Evolutionary conservation across 2,888 invertebrate species (phyloP).

Genomic region (Brenthis hecate): DNA sequence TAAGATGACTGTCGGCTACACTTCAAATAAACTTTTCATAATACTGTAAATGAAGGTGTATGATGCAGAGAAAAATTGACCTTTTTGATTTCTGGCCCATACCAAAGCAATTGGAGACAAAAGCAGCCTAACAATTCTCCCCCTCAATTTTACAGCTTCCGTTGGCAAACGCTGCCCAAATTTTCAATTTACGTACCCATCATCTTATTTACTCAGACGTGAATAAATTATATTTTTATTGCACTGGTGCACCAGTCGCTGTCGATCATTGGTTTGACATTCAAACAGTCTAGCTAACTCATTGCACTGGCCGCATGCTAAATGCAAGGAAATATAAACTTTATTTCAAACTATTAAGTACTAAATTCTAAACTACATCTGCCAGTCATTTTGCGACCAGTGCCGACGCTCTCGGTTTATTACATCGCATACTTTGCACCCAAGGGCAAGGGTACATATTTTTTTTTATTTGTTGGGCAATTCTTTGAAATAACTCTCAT

Average conservation of each 20-base stretch:
- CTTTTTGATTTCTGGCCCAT: conserved; percentile 41
- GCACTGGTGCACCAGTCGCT: conserved; percentile 68
- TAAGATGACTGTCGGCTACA: background rate
- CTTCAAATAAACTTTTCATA: background rate
- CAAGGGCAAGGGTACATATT: conserved; percentile 75
- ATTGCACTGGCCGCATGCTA: conserved; percentile 59
- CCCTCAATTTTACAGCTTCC: conserved; percentile 45
- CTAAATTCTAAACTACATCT: background rate
- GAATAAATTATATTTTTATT: conserved; percentile 81
- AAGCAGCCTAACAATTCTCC: conserved; percentile 37
- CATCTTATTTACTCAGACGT: conserved; percentile 75
- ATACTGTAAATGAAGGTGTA: conserved; percentile 26
- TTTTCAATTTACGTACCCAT: conserved; percentile 60
- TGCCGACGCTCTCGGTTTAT: conserved; percentile 55
- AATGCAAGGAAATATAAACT: conserved; percentile 44
- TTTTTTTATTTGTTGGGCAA: conserved; percentile 63
- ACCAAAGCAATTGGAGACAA: conserved; percentile 46
- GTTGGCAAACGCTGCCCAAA: conserved; percentile 47
- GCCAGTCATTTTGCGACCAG: conserved; percentile 27
- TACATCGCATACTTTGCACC: conserved; percentile 67
- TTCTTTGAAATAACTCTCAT: conserved; percentile 54
- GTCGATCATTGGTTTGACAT: conserved; percentile 82
- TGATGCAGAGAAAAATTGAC: conserved; percentile 32
- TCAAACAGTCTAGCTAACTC: conserved; percentile 79
- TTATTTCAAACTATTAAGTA: conserved; percentile 6